phyloP scores from a whole-genome alignment of 2,797 vertebrate species.

The Diplodus puntazzo region DNA sequence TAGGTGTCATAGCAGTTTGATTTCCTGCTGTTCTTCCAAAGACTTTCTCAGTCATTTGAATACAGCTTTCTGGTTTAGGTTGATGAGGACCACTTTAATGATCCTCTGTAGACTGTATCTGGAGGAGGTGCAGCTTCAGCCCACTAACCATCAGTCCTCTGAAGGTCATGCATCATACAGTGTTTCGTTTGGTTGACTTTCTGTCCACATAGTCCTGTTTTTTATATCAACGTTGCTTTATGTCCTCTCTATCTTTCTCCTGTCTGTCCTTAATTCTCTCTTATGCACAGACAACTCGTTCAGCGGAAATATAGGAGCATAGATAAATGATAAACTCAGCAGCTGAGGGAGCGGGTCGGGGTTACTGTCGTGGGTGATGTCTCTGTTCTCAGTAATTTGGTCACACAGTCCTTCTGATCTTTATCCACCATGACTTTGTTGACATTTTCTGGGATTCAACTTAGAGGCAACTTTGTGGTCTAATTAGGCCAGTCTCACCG shows the following conservation, averaged over 20 bases:
- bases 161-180: neutral
- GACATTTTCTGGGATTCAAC: conserved; percentile 82
- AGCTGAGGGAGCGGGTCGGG: conserved; percentile 12
- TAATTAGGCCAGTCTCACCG: conserved; percentile 73
- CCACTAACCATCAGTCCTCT: conserved; percentile 15
- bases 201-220: neutral
- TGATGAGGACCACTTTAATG: conserved; percentile 14
- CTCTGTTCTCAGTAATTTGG: conserved; percentile 75
- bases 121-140: conserved; percentile 4
- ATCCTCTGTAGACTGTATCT: conserved; percentile 8
- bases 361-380: conserved; percentile 61
- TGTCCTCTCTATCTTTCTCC: neutral
- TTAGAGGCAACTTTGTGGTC: conserved; percentile 71
- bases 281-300: neutral
- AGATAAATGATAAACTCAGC: conserved; percentile 27
- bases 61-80: conserved; percentile 11
- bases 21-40: neutral
- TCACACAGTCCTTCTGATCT: conserved; percentile 71
- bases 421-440: conserved; percentile 81
- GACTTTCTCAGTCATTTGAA: neutral
- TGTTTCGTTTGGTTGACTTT: neutral
- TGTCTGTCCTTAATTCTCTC: neutral
- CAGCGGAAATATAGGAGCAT: neutral
- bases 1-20: neutral
- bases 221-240: neutral